Evolutionary conservation across 2,888 invertebrate genomes (phyloP).

Genomic region (Brachyptera putata): DNA sequence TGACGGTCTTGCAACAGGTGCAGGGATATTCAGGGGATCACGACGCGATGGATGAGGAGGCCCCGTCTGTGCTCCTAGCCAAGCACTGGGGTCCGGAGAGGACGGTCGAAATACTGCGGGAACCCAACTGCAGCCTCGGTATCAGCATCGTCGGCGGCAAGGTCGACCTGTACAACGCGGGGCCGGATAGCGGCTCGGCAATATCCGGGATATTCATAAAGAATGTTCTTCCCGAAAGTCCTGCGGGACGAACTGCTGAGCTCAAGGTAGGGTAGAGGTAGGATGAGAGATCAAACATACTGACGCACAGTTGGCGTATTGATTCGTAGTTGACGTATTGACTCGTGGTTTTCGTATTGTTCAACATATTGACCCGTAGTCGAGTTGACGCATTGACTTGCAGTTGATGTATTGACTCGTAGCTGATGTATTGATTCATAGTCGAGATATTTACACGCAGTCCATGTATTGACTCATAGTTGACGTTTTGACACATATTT

Average conservation of each 20-base stretch:
- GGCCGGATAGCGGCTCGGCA: conserved; percentile 62
- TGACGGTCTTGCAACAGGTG: conserved; percentile 49
- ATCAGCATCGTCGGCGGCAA: conserved; percentile 97
- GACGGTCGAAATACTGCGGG: conserved; percentile 66
- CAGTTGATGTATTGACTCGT: no score
- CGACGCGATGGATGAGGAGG: conserved; percentile 26
- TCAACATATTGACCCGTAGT: no score
- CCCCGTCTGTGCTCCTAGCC: conserved; percentile 45
- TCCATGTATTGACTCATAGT: no score
- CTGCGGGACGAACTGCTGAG: conserved; percentile 86
- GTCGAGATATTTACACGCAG: no score
- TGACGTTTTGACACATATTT: no score
- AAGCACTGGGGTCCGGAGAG: conserved; percentile 84
- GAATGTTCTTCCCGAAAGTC: conserved; percentile 89
- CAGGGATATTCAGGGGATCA: conserved; percentile 42
- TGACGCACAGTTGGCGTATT: no score
- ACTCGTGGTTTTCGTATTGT: no score
- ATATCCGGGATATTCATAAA: conserved; percentile 97
- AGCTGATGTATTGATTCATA: no score
- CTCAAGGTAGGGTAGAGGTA: conserved; percentile 70
- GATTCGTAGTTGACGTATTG: no score
- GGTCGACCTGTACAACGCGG: conserved; percentile 70
- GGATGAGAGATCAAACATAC: no score
- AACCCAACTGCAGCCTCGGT: conserved; percentile 78
- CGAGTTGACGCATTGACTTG: no score